Base-by-base conservation (phyloP, 2,888 invertebrate genomes). In the Atrina japonica region DNA sequence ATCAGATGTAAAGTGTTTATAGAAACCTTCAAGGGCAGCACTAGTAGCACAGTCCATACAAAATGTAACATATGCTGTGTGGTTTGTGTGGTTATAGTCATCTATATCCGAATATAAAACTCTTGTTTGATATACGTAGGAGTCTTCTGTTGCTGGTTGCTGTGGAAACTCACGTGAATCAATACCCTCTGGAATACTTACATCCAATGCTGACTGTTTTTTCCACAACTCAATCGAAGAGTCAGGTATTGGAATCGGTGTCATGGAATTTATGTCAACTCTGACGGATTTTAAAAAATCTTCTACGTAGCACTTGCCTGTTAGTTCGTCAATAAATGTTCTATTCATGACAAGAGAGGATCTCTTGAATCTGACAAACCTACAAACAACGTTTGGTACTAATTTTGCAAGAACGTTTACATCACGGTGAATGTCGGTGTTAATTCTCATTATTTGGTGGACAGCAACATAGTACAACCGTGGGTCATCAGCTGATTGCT, bases 41-140 rank as follows among this genome's bases (percentile, higher is more conserved):
- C 40, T 40, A 11, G 55, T 30, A 1, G 55, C 55, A 18, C 55
- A 55, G 35, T 55, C 55, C n/a, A 55, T 55, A 55, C 55, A 55
- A 18, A 5, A 55, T 40, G 21, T 30, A 40, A 30, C 21, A 30
- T 55, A 55, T n/a, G 9, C 27, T 3, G 55, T 35, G 5, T 55
- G 55, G 35, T 55, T 55, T 40, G 40, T 40, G 27, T 55, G 55
- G 9, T 55, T 55, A 40, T 55, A 35, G 18, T 40, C 35, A 40
- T 55, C 55, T 3, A 40, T 30, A 27, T 55, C 55, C 6, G 35
- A 35, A 35, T 55, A 40, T 9, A 55, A 35, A 18, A 35, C 55
- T 30, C 30, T 55, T 1, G 21, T 11, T 40, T 35, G 2, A 6
- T 30, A 27, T 18, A 30, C 29, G 30, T 30, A 21, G 27, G 21